Evolutionary conservation across 2,888 invertebrate species (phyloP).

Genomic region (Andrena praecox): DNA sequence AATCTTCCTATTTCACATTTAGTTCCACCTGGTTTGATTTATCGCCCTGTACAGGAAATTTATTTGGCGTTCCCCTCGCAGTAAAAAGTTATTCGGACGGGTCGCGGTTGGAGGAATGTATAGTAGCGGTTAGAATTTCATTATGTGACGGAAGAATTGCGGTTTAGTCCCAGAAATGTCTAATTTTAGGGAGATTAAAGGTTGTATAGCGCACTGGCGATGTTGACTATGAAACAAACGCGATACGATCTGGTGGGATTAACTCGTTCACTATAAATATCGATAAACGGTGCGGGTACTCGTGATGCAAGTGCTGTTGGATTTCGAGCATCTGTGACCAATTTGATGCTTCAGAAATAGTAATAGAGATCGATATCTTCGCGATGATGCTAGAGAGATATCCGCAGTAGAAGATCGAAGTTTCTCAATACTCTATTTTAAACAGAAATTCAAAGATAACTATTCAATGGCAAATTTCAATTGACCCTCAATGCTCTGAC

Average conservation of each 20-base stretch:
- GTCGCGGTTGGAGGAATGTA: neutral
- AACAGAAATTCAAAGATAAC: neutral
- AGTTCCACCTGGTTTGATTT: conserved; percentile 9
- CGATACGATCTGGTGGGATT: neutral
- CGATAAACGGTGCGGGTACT: neutral
- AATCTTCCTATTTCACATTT: conserved; percentile 18
- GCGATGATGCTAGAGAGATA: neutral
- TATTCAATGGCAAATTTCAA: no score
- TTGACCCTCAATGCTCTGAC: neutral
- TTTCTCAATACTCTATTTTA: neutral
- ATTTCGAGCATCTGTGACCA: neutral
- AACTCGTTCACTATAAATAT: neutral
- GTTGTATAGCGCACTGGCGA: no score
- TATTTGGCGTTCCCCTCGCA: neutral
- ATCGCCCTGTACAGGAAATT: neutral
- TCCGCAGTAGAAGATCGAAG: neutral
- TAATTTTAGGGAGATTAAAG: conserved; percentile 1
- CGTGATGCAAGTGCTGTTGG: neutral
- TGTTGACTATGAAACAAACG: no score
- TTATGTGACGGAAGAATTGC: neutral
- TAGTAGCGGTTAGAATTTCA: neutral
- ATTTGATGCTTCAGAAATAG: neutral
- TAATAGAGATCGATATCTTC: neutral
- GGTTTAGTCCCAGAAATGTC: neutral
- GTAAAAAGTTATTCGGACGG: neutral